Evolutionary conservation across 2,797 vertebrate species (phyloP).

Genomic region (Cirrhinus molitorella): DNA sequence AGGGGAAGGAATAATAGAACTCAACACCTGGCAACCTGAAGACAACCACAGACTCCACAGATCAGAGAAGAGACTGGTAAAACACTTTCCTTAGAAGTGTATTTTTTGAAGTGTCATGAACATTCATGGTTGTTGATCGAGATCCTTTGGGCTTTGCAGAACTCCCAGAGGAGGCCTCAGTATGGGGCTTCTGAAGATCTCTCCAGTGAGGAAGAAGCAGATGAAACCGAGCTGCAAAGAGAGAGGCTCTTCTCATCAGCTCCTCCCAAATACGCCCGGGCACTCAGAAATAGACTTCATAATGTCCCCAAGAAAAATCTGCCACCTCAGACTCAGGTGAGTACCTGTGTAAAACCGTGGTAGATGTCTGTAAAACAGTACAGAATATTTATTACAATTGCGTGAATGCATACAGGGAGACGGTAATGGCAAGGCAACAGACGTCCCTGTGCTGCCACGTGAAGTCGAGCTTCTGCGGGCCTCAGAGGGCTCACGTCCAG

Average conservation of each 20-base stretch:
- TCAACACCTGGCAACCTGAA: constrained; percentile 74
- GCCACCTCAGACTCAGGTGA: constrained; percentile 65
- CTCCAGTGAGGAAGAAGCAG: constrained; percentile 92
- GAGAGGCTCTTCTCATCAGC: constrained; percentile 70
- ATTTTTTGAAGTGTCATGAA: neutral
- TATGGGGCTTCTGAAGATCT: constrained; percentile 88
- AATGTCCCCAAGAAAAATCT: constrained; percentile 64
- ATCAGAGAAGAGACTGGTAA: constrained; percentile 82
- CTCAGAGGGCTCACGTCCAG: constrained; percentile 82
- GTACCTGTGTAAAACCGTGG: neutral
- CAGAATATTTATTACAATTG: neutral
- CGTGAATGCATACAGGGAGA: constrained; percentile 64
- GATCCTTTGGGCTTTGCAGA: constrained; percentile 17
- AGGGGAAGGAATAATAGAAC: constrained; percentile 53
- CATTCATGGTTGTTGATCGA: neutral
- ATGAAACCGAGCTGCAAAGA: constrained; percentile 71
- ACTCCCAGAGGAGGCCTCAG: constrained; percentile 67
- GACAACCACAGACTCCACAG: constrained; percentile 75
- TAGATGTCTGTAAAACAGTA: neutral
- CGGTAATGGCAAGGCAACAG: constrained; percentile 28
- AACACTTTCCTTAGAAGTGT: constrained; percentile 8
- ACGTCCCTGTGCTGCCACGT: constrained; percentile 52
- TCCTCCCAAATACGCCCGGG: constrained; percentile 72
- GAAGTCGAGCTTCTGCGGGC: constrained; percentile 78
- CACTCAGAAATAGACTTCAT: constrained; percentile 77